Evolutionary conservation across 1,140 invertebrate species (phyloP).

Genomic region (Drosophila kurseongensis): DNA sequence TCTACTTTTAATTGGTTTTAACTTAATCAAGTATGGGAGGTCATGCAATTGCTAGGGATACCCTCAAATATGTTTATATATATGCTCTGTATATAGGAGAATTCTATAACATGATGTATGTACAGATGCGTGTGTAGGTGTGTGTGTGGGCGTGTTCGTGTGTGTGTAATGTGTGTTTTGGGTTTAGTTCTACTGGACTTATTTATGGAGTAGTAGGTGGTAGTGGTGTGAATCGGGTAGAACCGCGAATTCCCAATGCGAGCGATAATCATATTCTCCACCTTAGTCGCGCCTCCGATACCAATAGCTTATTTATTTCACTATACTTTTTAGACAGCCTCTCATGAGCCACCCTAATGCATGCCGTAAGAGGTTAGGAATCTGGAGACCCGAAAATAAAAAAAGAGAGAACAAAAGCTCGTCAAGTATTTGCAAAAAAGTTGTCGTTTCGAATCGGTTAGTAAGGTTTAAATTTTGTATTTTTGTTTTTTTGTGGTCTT

Average conservation of each 20-base stretch:
- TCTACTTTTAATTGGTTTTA: conserved; percentile 22
- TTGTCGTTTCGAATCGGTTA: conserved; percentile 24
- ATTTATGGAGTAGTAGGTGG: conserved; percentile 9
- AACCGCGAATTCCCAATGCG: conserved; percentile 16
- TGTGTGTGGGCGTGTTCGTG: conserved; percentile 3
- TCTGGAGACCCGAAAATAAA: conserved; percentile 35
- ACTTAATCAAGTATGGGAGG: conserved; percentile 11
- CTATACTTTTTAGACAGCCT: conserved; percentile 2
- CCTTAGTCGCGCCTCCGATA: conserved; percentile 27
- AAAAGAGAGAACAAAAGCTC: conserved; percentile 38
- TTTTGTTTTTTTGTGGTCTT: not conserved
- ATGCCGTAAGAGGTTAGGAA: conserved; percentile 36
- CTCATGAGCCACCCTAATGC: conserved; percentile 28
- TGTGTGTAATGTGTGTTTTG: conserved; percentile 2
- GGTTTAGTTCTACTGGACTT: conserved; percentile 40
- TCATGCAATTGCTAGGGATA: conserved; percentile 31
- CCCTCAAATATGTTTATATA: conserved; percentile 8
- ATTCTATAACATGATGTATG: conserved; percentile 43
- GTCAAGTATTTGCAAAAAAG: conserved; percentile 26
- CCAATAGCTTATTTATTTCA: conserved; percentile 14
- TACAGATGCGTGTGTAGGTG: conserved; percentile 23
- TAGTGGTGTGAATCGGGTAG: conserved; percentile 25
- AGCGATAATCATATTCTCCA: conserved; percentile 22
- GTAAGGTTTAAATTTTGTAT: conserved; percentile 13
- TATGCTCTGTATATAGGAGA: conserved; percentile 15